Conservation (phyloP, 2,113 vertebrate genomes). For the Ptychochromis oligacanthus region DNA sequence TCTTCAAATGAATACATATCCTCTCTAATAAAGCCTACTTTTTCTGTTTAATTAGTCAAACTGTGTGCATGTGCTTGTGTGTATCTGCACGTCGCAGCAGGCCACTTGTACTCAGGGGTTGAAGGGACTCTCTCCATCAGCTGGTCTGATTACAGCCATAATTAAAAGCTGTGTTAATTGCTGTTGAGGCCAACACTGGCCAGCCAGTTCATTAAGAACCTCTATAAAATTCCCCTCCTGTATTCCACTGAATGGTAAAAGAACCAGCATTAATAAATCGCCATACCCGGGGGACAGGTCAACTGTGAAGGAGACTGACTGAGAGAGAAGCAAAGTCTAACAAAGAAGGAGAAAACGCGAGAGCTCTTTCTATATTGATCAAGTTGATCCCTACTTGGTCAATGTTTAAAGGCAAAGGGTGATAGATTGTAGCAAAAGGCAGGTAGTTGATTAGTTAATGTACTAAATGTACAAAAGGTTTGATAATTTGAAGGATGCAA, state of each 20-base stretch:
- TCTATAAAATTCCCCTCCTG: slow-evolving; percentile 65
- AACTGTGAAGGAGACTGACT: slow-evolving; percentile 78
- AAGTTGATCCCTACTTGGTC: slow-evolving; percentile 47
- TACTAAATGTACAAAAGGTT: slow-evolving; percentile 12
- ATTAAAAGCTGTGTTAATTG: slow-evolving; percentile 98
- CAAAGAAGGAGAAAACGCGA: slow-evolving; percentile 3
- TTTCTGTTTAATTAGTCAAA: neutral
- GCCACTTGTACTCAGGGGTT: slow-evolving; percentile 26
- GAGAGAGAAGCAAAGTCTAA: slow-evolving; percentile 39
- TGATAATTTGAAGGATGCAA: neutral
- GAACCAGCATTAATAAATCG: slow-evolving; percentile 85
- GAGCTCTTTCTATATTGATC: slow-evolving; percentile 54
- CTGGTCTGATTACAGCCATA: slow-evolving; percentile 90
- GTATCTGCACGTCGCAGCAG: slow-evolving; percentile 65
- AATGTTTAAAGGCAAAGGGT: slow-evolving; percentile 50
- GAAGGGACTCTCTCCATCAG: slow-evolving; percentile 85
- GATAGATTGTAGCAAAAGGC: slow-evolving; percentile 48
- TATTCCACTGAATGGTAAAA: slow-evolving; percentile 76
- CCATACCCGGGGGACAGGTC: slow-evolving; percentile 81
- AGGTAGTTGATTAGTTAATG: slow-evolving; percentile 21
- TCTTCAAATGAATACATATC: slow-evolving; percentile 31
- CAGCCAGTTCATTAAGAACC: slow-evolving; percentile 86
- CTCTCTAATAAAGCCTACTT: slow-evolving; percentile 11
- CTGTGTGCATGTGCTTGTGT: slow-evolving; percentile 5
- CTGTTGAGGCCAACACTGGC: slow-evolving; percentile 85